A percentile compares a stretch with the other conserved stretches of the same genome.
Evolutionary conservation across 2,797 vertebrate genomes (phyloP).

Genomic region (Eospalax fontanierii): DNA sequence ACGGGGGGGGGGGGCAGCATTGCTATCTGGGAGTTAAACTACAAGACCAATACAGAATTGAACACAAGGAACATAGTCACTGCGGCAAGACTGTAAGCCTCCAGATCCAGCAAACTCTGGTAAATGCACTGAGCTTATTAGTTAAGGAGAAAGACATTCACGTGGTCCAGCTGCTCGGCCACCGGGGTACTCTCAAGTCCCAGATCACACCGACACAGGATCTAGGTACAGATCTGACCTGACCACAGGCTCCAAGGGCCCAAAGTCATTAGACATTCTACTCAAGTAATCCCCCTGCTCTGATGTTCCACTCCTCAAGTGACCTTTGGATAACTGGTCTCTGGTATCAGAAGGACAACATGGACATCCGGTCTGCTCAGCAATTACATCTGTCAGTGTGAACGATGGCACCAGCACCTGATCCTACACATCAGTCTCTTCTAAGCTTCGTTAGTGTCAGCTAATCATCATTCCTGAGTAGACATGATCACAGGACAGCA

Average conservation of each 20-base stretch:
- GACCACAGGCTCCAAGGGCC: not conserved
- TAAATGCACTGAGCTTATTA: not conserved
- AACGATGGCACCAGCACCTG: slow-evolving; percentile 6
- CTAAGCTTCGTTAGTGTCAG: slow-evolving; percentile 43
- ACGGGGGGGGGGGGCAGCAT: no score
- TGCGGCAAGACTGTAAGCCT: not conserved
- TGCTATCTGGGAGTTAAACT: not conserved
- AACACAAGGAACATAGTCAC: not conserved
- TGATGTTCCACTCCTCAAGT: not conserved
- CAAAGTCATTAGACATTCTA: not conserved
- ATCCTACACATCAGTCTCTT: slow-evolving; percentile 48
- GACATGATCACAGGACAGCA: not conserved
- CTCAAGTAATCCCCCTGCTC: not conserved
- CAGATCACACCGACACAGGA: not conserved
- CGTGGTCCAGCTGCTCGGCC: not conserved
- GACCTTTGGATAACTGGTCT: slow-evolving; percentile 59
- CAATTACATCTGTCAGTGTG: slow-evolving; percentile 59
- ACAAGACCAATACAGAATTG: slow-evolving; percentile 34
- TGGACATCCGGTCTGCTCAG: slow-evolving; percentile 15
- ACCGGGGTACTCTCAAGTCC: not conserved
- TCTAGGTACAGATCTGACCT: not conserved
- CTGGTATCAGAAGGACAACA: slow-evolving; percentile 17
- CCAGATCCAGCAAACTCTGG: not conserved
- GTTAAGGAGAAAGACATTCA: not conserved
- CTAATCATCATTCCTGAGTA: slow-evolving; percentile 2